phyloP scores from a whole-genome alignment of 2,797 vertebrate species.

The Sebastes paucispinis region DNA sequence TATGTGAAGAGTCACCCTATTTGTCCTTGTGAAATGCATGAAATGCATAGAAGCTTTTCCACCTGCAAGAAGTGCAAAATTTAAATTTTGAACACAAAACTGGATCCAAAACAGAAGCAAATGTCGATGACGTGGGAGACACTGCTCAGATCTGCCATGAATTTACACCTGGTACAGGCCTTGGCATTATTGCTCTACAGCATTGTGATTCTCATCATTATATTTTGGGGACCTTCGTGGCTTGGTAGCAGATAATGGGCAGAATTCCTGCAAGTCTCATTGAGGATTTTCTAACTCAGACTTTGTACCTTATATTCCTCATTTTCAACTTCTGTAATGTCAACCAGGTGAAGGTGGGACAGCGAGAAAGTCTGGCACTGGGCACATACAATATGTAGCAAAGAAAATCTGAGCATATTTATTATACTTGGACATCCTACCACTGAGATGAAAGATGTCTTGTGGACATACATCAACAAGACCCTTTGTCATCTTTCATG shows the following conservation, averaged over 20 bases:
- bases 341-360: background rate
- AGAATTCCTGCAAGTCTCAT: constrained; percentile 1
- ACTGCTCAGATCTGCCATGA: background rate
- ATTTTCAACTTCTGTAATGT: constrained; percentile 1
- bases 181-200: background rate
- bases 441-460: background rate
- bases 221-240: background rate
- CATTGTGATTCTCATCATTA: background rate
- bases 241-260: background rate
- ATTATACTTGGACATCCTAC: background rate
- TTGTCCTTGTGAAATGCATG: background rate
- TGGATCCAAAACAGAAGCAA: background rate
- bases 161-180: background rate
- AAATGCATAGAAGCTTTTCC: background rate
- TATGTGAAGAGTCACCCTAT: background rate
- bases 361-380: background rate
- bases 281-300: background rate
- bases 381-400: background rate
- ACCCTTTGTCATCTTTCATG: background rate
- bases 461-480: background rate
- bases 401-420: constrained; percentile 12
- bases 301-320: constrained; percentile 8
- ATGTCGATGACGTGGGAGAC: background rate
- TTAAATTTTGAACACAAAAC: background rate
- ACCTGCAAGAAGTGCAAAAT: background rate